Base-by-base conservation (phyloP, 2,888 invertebrate genomes). In the Leucoma salicis region DNA sequence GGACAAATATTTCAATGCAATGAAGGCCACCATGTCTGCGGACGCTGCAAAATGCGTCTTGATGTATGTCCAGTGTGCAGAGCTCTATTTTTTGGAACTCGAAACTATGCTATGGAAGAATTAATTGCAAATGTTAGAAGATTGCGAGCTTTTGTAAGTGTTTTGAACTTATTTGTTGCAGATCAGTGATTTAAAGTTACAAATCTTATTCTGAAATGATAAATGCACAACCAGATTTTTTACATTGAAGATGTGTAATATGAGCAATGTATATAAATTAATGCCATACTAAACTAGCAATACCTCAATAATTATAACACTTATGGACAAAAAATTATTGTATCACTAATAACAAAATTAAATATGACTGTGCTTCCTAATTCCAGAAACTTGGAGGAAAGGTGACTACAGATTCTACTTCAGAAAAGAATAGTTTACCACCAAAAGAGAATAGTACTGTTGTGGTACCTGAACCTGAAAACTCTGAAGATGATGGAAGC, bases 11-110 rank as follows among this genome's bases (percentile, higher is more conserved):
- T 87, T 47, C 90, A 91, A 61, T 92, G 92, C 57, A 73, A 80
- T 55, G 85, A 90, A 49, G 92, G 92, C 0, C 92, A 92, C 58
- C 91, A 91, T 68, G 85, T 92, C 0, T 92, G 92, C 49, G 79
- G 78, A 2, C 63, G 70, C 1, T 92, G 92, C 65, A 90, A 83
- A 54, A 56, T 64, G 31, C 85, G 89, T 39, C 70, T 92, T 14
- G 67, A 73, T 18, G 68, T 76, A 16, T 92, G 92, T 55, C 92
- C 92, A 2, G 82, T 90, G 0, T 92, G 92, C 55, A 78, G 90
- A 32, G 80, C 83, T 12, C 49, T 77, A 3, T 91, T 91, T 65
- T 87, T 87, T 51, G 82, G 84, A 11, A 90, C 91, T 7, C 80
- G 92, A 42, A 91, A 91, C 59, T 91, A 90, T 70, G 82, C 91